Percentiles rank a stretch among this genome's conserved stretches.
Evolutionary conservation across 2,888 invertebrate genomes (phyloP).

Genomic region (Timema cristinae): DNA sequence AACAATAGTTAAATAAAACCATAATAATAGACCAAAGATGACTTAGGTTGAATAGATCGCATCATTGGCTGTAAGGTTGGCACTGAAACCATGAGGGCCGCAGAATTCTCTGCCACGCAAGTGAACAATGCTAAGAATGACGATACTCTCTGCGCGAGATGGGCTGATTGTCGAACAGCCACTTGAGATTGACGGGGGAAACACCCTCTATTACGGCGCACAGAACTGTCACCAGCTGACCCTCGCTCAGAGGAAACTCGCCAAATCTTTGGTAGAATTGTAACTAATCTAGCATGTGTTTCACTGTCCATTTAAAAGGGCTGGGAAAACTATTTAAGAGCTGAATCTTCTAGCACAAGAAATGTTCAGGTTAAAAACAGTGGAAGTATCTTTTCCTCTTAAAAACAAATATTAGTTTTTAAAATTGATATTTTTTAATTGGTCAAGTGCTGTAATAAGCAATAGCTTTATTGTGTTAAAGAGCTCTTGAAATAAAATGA

Average conservation of each 20-base stretch:
- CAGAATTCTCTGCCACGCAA: constrained; percentile 67
- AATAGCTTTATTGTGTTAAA: no score
- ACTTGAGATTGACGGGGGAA: constrained; percentile 66
- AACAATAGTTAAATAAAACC: no score
- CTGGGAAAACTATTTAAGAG: constrained; percentile 61
- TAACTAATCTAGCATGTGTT: no score
- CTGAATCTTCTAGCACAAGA: constrained; percentile 61
- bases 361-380: neutral
- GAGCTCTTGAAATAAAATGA: no score
- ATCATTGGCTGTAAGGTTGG: constrained; percentile 28
- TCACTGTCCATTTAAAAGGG: constrained; percentile 50
- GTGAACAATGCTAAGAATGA: constrained; percentile 67
- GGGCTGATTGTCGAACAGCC: constrained; percentile 61
- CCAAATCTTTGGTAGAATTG: constrained; percentile 66
- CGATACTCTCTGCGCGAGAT: constrained; percentile 56
- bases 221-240: constrained; percentile 56
- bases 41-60: neutral
- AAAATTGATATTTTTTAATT: no score
- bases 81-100: no score
- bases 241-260: constrained; percentile 60
- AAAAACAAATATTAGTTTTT: no score
- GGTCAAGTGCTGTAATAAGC: no score
- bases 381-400: no score
- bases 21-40: no score
- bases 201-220: constrained; percentile 64